Conservation (phyloP, 1,140 invertebrate species). For the Maconellicoccus hirsutus region DNA sequence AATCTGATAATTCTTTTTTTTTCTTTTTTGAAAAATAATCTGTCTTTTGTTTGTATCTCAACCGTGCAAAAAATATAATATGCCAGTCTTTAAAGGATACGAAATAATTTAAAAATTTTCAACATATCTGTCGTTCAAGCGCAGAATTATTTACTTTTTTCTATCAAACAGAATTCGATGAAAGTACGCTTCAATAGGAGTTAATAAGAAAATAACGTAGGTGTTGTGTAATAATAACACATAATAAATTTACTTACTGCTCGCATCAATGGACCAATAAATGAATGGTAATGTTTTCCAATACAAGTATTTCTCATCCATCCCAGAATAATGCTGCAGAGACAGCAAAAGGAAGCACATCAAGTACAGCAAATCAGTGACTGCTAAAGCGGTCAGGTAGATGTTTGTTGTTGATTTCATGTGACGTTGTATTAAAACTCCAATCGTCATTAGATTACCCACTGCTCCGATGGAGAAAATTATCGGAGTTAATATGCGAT, state of each 20-base stretch:
- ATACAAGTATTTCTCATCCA: conserved; percentile 37
- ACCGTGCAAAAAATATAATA: too few relatives aligned
- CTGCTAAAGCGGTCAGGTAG: conserved; percentile 59
- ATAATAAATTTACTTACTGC: conserved; percentile 38
- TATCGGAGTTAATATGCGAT: conserved; percentile 52
- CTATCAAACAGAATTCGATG: too few relatives aligned
- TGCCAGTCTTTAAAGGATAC: too few relatives aligned
- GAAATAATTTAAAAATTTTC: too few relatives aligned
- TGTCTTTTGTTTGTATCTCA: too few relatives aligned
- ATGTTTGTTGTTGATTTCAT: conserved; percentile 64
- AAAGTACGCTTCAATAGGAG: too few relatives aligned
- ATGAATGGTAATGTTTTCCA: conserved; percentile 44
- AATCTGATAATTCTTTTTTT: too few relatives aligned
- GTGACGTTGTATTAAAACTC: conserved; percentile 55
- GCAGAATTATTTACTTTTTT: too few relatives aligned
- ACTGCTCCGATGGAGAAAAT: conserved; percentile 53
- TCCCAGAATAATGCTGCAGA: conserved; percentile 44
- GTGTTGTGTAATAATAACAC: too few relatives aligned
- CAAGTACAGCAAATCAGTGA: conserved; percentile 57
- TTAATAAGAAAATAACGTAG: too few relatives aligned
- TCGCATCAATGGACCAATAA: conserved; percentile 48
- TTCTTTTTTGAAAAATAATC: too few relatives aligned
- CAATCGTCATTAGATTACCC: conserved; percentile 57
- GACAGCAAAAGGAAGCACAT: conserved; percentile 52
- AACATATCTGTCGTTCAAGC: too few relatives aligned